Evolutionary conservation across 1,140 invertebrate species (phyloP), one percentile per base, ranked within the genome.

Genomic region (Scaptomyza hsui): DNA sequence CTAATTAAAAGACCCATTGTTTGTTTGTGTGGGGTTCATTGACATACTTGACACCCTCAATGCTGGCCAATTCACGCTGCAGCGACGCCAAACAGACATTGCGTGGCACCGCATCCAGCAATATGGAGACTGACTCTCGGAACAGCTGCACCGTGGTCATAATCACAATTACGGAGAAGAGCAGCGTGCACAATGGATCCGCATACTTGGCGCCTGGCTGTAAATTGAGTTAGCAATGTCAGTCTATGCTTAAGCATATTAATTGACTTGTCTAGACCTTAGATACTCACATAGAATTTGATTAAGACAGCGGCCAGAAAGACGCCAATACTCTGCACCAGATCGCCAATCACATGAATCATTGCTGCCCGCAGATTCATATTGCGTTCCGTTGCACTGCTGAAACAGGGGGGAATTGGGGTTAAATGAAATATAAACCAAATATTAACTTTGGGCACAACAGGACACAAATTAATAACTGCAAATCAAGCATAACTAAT

Each of bases 271-370:
- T 77, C 65, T 75, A 59, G 60, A 75, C 62, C 37, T 7, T 13
- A 1, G 0, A 7, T 29, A 93, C 94, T 94, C 91, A 96, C 96
- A 91, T 94, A 95, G 88, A 96, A 95, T 91, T 96, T 96, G 60
- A 98, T 97, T 51, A 97, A 93, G 29, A 97, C 81, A 3, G 97
- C 95, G 9, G 97, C 96, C 32, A 97, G 92, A 71, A 98, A 93
- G 12, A 98, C 97, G 0, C 97, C 97, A 53, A 97, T 92, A 91
- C 96, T 97, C 92, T 98, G 97, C 55, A 98, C 94, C 42, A 98
- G 93, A 92, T 98, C 97, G 0, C 97, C 97, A 53, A 98, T 92
- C 15, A 98, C 97, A 91, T 98, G 97, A 72, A 98, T 97, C 70
- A 97, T 95, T 0, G 97, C 97, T 0, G 97, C 97, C 39, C 96